phyloP scores from a whole-genome alignment of 2,113 vertebrate species.

The Ciconia boyciana region DNA sequence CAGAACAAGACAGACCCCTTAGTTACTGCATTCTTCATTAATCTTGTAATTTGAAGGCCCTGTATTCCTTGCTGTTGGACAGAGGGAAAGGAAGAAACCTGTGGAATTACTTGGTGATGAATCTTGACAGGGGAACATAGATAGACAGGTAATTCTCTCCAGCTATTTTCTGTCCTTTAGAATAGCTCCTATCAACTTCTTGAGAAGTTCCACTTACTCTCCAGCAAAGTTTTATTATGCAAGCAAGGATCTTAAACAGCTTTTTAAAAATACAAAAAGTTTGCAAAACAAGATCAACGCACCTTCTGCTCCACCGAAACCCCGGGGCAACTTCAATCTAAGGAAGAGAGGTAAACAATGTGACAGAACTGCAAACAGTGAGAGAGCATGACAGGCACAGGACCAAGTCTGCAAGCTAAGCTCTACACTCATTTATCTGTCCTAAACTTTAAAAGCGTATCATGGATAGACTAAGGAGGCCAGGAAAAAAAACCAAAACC shows the following conservation, averaged over 20 bases:
- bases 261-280: background rate
- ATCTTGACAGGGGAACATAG: background rate
- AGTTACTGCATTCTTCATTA: background rate
- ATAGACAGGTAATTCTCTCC: background rate
- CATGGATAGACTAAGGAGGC: background rate
- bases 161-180: background rate
- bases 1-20: conserved; percentile 23
- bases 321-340: background rate
- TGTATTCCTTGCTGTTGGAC: background rate
- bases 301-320: background rate
- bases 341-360: background rate
- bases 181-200: background rate
- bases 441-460: background rate
- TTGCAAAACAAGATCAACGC: background rate
- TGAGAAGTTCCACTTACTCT: background rate
- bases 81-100: background rate
- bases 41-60: background rate
- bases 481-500: background rate
- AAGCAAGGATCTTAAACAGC: background rate
- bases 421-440: background rate
- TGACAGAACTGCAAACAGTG: background rate
- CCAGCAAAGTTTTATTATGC: background rate
- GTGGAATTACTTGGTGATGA: background rate
- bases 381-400: background rate
- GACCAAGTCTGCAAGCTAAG: background rate